Evolutionary conservation across 2,888 invertebrate genomes (phyloP).

Genomic region (Scaptomyza caliginosa): DNA sequence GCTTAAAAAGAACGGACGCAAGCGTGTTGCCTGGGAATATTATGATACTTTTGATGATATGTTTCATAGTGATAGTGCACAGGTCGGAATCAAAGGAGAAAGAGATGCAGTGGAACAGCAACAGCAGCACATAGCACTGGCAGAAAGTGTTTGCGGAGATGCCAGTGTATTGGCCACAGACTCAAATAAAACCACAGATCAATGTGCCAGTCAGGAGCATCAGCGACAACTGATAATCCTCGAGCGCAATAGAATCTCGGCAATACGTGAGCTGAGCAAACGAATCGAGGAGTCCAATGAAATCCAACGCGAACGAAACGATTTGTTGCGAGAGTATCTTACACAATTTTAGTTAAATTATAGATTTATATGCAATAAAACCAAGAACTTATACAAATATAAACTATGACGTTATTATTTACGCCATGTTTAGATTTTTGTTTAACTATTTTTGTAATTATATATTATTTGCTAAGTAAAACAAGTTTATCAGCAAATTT

Average conservation of each 20-base stretch:
- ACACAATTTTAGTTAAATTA: background rate
- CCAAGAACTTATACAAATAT: no score
- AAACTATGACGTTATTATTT: background rate
- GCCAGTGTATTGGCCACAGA: background rate
- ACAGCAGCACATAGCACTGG: conserved; percentile 4
- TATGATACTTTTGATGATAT: conserved; percentile 52
- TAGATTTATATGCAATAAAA: no score
- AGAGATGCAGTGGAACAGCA: background rate
- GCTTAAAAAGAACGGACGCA: conserved; percentile 44
- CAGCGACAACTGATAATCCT: conserved; percentile 49
- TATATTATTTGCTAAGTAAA: background rate
- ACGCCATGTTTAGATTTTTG: background rate
- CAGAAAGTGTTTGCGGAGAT: conserved; percentile 19
- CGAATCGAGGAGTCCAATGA: conserved; percentile 57
- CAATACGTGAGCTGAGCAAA: conserved; percentile 54
- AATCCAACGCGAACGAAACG: conserved; percentile 57
- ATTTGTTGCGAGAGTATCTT: conserved; percentile 48
- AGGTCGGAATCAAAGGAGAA: background rate
- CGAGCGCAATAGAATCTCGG: conserved; percentile 53
- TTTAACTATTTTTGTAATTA: background rate
- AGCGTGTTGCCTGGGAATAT: conserved; percentile 54
- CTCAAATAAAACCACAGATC: background rate
- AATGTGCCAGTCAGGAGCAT: conserved; percentile 38
- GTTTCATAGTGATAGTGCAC: conserved; percentile 41
- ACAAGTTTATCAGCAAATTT: background rate